Base-by-base conservation (phyloP, 2,888 invertebrate genomes). In the Carcina quercana region DNA sequence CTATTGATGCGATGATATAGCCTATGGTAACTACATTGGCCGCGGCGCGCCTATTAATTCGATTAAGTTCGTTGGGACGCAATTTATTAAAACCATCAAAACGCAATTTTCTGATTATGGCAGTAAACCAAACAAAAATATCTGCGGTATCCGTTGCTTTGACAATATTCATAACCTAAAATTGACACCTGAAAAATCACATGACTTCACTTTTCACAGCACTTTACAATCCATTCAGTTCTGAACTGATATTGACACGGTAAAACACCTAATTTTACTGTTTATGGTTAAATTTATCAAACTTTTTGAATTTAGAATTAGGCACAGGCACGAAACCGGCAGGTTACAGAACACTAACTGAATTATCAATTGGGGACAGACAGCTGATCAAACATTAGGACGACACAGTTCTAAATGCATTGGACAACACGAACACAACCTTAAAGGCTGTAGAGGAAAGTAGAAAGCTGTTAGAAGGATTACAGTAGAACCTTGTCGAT, bases 351-450 rank as follows among this genome's bases (percentile, higher is more conserved):
- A 42, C 46, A 53, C 54, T 71, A 73, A 80, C 79, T 78, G 63
- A 79, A 79, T 79, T 80, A 80, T 72, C 73, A 73, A 76, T 70
- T 63, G 69, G 62, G 69, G 65, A 45, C 65, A 60, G 58, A 70
- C 82, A 83, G 80, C 82, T 83, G 82, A 75, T 76, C 63, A 76
- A 70, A 78, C 61, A 71, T 45, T 47, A 59, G 46, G 55, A 51
- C 47, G 62, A 67, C 57, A 74, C 43, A 53, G 68, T 73, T 61
- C 69, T 52, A 63, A 52, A 47, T 42, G 38, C 37, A 37, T 42
- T 38, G 39, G 41, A 38, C 35, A 50, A 37, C 38, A 56, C 37
- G 57, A 67, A 72, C 49, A 46, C 53, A 58, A 67, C 74, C 66
- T 68, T 75, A 75, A 41, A 43, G 38, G 28, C 37, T 45, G 46